These are phyloP conservation scores for Rhizomys pruinosus DNA, from an alignment of 2,113 vertebrate genomes.

Conservation along the genomic window DNA sequence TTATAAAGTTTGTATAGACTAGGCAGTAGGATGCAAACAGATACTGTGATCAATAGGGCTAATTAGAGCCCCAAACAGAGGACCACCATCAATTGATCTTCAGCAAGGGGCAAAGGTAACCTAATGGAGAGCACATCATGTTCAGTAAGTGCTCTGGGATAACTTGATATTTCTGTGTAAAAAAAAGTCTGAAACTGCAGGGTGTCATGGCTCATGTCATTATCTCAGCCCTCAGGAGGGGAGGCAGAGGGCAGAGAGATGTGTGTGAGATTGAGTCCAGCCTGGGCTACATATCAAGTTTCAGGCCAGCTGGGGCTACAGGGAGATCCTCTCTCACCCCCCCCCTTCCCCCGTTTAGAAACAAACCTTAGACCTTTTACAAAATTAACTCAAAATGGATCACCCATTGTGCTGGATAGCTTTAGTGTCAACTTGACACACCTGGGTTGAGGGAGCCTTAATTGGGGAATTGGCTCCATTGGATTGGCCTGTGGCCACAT, in stretches of 20 bases:
- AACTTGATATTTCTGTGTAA: neutral
- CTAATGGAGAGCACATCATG: constrained; percentile 3
- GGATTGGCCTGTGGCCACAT: too few relatives aligned
- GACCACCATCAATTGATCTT: neutral
- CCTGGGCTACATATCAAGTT: too few relatives aligned
- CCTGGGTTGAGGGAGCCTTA: too few relatives aligned
- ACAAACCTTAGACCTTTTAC: neutral
- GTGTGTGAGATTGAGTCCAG: too few relatives aligned
- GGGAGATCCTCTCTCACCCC: too few relatives aligned
- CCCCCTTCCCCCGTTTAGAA: neutral
- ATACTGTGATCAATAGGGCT: neutral
- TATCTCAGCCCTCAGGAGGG: too few relatives aligned
- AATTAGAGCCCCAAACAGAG: neutral
- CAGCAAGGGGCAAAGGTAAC: constrained; percentile 18
- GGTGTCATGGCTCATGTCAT: too few relatives aligned
- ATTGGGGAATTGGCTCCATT: too few relatives aligned
- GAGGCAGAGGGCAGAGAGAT: too few relatives aligned
- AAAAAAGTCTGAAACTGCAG: neutral
- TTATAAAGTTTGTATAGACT: constrained; percentile 47
- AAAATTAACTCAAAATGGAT: constrained; percentile 28
- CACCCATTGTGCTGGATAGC: too few relatives aligned
- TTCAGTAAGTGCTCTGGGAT: neutral
- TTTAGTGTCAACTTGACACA: too few relatives aligned
- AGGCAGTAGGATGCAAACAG: neutral
- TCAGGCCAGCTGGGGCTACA: too few relatives aligned